Conservation (phyloP, 2,113 vertebrate genomes). For the Hemiprocne comata region DNA sequence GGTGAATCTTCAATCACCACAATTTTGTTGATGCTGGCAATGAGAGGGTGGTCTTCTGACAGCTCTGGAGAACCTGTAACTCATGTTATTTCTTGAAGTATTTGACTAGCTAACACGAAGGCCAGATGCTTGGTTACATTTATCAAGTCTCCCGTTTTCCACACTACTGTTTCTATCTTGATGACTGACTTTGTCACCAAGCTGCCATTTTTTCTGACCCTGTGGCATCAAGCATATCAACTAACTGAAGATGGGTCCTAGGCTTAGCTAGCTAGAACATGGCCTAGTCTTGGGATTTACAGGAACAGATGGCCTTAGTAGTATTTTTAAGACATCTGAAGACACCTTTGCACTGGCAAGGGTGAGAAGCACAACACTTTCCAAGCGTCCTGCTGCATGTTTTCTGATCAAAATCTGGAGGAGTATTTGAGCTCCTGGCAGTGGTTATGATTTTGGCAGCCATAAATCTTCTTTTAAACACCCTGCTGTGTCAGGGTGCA, state of each 20-base stretch:
- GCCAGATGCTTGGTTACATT: not conserved
- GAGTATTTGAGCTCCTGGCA: slow-evolving; percentile 16
- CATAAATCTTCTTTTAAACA: not conserved
- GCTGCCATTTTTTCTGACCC: not conserved
- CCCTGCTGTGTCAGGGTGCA: not conserved
- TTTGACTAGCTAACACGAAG: not conserved
- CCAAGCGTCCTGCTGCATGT: not conserved
- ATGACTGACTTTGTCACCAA: not conserved
- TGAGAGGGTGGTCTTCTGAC: not conserved
- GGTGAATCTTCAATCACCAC: not conserved
- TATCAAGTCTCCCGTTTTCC: not conserved
- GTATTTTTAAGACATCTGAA: slow-evolving; percentile 18
- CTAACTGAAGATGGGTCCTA: not conserved
- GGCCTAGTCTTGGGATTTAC: not conserved
- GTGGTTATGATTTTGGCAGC: not conserved
- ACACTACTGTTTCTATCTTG: not conserved
- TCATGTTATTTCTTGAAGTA: not conserved
- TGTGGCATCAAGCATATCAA: not conserved
- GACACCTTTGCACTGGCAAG: slow-evolving; percentile 5
- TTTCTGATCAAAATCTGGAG: not conserved
- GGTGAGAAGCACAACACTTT: not conserved
- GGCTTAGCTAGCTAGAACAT: not conserved
- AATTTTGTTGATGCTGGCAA: not conserved
- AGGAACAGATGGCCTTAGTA: not conserved
- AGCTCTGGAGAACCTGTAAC: not conserved